Base-by-base conservation (phyloP, 2,888 invertebrate species). In the Polylopha cassiicola region DNA sequence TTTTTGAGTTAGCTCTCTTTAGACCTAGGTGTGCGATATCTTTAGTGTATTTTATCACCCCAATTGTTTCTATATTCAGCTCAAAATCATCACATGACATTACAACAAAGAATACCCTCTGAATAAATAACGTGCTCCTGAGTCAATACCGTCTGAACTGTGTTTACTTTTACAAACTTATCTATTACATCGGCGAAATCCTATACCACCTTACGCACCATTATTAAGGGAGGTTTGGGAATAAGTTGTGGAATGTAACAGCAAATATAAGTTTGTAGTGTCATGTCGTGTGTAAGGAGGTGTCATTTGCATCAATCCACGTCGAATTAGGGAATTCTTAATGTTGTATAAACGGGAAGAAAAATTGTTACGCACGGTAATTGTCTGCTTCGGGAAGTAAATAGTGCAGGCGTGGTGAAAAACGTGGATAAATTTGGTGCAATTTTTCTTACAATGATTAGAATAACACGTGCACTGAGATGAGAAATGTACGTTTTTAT, bases 261-360 rank as follows among this genome's bases (percentile, higher is more conserved):
- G 11, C 36, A 14, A 33, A 45, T 39, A n/a, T 32, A 41, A 31
- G 2, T 16, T 46, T 37, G 39, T 22, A 39, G 18, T 47, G 48
- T 52, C 48, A 53, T 52, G 47, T 48, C 53, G 50, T 54, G 52
- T 60, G 55, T 60, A 65, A 65, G 70, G 55, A 66, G 61, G 67
- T 79, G 81, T 80, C 79, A 71, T 78, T 77, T 78, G 73, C 81
- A 81, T 80, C 67, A 72, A 74, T 80, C 75, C 64, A 62, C 63
- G 77, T 77, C 76, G 66, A 58, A 70, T 75, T 73, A 73, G 65
- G 61, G 69, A 66, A 77, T 78, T 73, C 70, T 65, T 69, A 51
- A 53, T 50, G 58, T 65, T 64, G 58, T 61, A 71, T 63, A 60
- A 55, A 50, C 42, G 53, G 54, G 48, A 52, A 62, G 61, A 67